Conservation (phyloP, 1,140 invertebrate genomes). For the Amphibalanus amphitrite region DNA sequence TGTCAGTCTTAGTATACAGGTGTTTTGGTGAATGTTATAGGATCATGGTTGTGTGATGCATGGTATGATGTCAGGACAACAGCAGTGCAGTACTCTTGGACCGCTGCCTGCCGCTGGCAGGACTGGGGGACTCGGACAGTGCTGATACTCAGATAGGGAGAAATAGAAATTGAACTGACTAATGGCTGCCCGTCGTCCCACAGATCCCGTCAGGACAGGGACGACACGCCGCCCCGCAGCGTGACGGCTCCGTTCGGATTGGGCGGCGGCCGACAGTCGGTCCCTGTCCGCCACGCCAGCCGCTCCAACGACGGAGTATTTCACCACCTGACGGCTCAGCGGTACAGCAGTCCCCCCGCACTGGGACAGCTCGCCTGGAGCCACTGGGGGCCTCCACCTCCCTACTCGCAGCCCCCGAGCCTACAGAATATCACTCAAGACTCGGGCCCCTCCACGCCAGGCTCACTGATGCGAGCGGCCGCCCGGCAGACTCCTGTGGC, state of each 20-base stretch:
- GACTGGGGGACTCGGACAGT: too few species aligned
- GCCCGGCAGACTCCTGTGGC: background rate
- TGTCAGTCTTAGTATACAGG: too few species aligned
- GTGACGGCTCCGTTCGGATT: background rate
- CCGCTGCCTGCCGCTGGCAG: too few species aligned
- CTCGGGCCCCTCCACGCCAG: background rate
- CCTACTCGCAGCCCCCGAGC: background rate
- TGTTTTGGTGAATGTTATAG: too few species aligned
- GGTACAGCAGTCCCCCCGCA: background rate
- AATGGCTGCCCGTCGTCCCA: too few species aligned
- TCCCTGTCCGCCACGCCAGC: background rate
- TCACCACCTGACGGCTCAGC: constrained; percentile 14
- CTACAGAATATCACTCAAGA: background rate
- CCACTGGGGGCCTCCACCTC: background rate
- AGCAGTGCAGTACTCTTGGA: too few species aligned
- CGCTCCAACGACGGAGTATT: constrained; percentile 20
- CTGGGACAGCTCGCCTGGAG: background rate
- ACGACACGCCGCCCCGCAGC: background rate
- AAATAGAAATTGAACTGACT: too few species aligned
- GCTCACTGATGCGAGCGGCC: background rate
- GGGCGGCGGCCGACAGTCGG: too few species aligned
- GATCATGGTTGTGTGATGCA: too few species aligned
- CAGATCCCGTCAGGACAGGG: too few species aligned
- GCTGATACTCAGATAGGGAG: too few species aligned
- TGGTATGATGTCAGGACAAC: too few species aligned